Evolutionary conservation across 2,888 invertebrate species (phyloP).

Genomic region (Microctonus aethiopoides): DNA sequence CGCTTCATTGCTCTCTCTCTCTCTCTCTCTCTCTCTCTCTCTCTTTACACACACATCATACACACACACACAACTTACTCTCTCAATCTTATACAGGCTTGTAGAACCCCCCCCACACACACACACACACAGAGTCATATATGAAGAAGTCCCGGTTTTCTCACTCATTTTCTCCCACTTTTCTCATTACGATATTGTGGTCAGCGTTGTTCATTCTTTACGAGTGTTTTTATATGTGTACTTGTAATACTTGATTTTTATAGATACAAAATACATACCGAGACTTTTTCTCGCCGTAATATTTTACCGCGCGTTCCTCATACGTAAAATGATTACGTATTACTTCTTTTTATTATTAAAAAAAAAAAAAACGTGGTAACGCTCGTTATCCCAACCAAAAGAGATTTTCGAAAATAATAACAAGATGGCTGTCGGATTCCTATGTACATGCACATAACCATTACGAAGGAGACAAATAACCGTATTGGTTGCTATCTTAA

Average conservation of each 20-base stretch:
- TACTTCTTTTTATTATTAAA: background rate
- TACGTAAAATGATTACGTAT: background rate
- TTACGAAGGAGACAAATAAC: slow-evolving; percentile 38
- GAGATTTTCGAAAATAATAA: slow-evolving; percentile 67
- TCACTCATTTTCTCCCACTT: no score
- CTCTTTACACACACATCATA: slow-evolving; percentile 18
- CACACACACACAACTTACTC: background rate
- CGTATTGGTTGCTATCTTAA: slow-evolving; percentile 48
- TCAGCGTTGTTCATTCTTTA: no score
- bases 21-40: slow-evolving; percentile 44
- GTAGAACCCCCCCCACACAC: no score
- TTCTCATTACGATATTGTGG: no score
- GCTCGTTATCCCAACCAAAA: background rate
- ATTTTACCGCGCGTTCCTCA: background rate
- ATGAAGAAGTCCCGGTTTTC: no score
- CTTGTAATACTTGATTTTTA: no score
- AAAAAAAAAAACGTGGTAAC: background rate
- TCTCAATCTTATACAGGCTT: background rate
- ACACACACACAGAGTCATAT: no score
- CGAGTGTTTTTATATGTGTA: no score
- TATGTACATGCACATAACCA: slow-evolving; percentile 44
- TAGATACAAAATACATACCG: no score
- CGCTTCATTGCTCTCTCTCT: slow-evolving; percentile 43
- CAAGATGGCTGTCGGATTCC: slow-evolving; percentile 62
- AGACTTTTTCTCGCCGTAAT: slow-evolving; percentile 27